Percentiles rank a stretch among this genome's conserved stretches.
phyloP scores from a whole-genome alignment of 2,113 vertebrate genomes.

The Amia ocellicauda region DNA sequence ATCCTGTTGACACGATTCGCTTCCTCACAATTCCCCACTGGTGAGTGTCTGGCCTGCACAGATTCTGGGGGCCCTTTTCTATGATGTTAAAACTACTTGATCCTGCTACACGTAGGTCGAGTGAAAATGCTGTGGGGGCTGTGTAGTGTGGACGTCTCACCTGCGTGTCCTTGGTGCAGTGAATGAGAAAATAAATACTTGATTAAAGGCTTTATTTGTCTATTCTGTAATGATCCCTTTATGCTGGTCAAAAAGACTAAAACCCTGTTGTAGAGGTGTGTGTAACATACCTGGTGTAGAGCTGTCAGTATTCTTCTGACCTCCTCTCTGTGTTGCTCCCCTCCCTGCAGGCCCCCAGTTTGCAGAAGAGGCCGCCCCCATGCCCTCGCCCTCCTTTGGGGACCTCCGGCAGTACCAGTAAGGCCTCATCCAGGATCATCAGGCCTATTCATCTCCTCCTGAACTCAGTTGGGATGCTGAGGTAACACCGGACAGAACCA shows the following conservation, averaged over 20 bases:
- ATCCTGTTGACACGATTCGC: constrained; percentile 90
- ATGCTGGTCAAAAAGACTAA: no score
- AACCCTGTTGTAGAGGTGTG: no score
- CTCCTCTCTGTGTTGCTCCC: background rate
- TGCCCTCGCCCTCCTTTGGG: constrained; percentile 72
- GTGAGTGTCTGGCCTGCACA: constrained; percentile 57
- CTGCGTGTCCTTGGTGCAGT: background rate
- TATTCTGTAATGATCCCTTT: no score
- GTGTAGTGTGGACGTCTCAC: no score
- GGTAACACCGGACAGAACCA: constrained; percentile 41
- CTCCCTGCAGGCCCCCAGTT: constrained; percentile 73
- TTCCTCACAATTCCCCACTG: constrained; percentile 85
- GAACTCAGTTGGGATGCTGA: constrained; percentile 37
- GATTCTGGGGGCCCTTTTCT: no score
- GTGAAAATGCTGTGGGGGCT: background rate
- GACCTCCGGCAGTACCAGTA: constrained; percentile 89
- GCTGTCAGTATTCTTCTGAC: background rate
- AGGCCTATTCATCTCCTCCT: constrained; percentile 55
- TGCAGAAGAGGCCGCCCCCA: constrained; percentile 75
- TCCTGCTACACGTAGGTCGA: background rate
- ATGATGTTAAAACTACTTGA: background rate
- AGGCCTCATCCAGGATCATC: constrained; percentile 40
- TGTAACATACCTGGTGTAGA: background rate
- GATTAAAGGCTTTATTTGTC: background rate
- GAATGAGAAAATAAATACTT: background rate